Base-by-base conservation (phyloP, 2,888 invertebrate species). In the Xylocampa areola region DNA sequence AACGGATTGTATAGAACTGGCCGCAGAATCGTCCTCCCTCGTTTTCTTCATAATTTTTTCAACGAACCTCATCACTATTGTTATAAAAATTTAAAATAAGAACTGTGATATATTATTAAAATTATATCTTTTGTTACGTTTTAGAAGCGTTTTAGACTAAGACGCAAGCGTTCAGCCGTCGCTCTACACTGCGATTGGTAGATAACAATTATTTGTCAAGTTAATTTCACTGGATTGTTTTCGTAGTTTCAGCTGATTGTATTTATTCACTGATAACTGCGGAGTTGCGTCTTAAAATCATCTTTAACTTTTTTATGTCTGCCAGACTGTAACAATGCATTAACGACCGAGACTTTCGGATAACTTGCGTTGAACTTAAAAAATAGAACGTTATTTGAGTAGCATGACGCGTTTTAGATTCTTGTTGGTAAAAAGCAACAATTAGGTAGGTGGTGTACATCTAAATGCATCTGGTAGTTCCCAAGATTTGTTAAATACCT, bases 1-100 rank as follows among this genome's bases (percentile, higher is more conserved):
- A 4, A 79, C 75, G 1, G 92, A 90, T 37, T 80, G 77, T 27
- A 88, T 76, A 0, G 92, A 92, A 21, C 88, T 89, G 2, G 86
- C 77, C 0, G 85, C 83, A 0, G 87, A 85, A 13, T 84, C 79
- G 5, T 79, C 82, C 21, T 84, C 87, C 23, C 80, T 71, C 47
- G 49, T 16, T 16, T 71, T 73, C 61, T 74, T 72, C 49, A 55
- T 35, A 4, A 29, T 41, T 44, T 68, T 59, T 0, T 71, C 74
- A 4, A 47, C 35, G 16, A 68, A 66, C 36, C 51, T 41, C 73
- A 73, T 73, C 50, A 68, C 60, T 44, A 2, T 16, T 36, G 6
- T 49, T 4, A 19, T 43, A n/a, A n/a, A n/a, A n/a, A n/a, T 51
- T 48, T 27, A 4, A 14, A 17, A 37, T 35, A 27, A 45, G 53